Conservation (phyloP, 2,113 vertebrate genomes). For the Aldabrachelys gigantea region DNA sequence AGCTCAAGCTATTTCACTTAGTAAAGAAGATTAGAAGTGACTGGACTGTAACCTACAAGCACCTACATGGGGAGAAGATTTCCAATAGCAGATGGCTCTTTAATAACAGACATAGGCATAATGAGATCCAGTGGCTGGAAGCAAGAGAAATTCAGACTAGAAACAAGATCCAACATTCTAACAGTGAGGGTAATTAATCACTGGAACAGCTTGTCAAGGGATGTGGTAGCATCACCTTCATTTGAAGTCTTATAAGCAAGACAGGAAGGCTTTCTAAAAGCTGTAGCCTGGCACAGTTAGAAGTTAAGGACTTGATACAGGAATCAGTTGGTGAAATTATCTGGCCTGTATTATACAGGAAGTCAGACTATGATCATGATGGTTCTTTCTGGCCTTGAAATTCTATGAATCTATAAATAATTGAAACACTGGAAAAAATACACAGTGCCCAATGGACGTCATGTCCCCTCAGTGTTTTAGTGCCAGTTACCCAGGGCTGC, state of each 20-base stretch:
- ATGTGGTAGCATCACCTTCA: too few relatives aligned
- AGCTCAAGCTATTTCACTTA: not conserved
- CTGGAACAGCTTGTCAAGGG: too few relatives aligned
- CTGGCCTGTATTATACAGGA: not conserved
- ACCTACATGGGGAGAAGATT: conserved; percentile 17
- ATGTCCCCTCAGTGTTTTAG: not conserved
- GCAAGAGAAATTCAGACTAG: not conserved
- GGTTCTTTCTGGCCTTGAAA: not conserved
- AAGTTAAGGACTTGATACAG: not conserved
- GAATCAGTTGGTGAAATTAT: not conserved
- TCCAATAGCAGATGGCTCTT: rapidly evolving
- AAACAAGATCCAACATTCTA: too few relatives aligned
- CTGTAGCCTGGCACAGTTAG: not conserved
- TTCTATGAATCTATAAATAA: too few relatives aligned
- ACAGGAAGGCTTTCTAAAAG: too few relatives aligned
- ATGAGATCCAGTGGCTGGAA: rapidly evolving
- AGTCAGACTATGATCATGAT: not conserved
- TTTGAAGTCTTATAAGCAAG: too few relatives aligned
- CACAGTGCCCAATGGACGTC: not conserved
- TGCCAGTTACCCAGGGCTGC: rapidly evolving
- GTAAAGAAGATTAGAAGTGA: conserved; percentile 11
- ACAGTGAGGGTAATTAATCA: too few relatives aligned
- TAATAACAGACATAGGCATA: not conserved
- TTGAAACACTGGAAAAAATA: not conserved
- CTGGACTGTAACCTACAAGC: conserved; percentile 18